Evolutionary conservation across 2,797 vertebrate species (phyloP), one percentile per base, ranked within the genome.

Genomic region (Hemitrygon akajei): DNA sequence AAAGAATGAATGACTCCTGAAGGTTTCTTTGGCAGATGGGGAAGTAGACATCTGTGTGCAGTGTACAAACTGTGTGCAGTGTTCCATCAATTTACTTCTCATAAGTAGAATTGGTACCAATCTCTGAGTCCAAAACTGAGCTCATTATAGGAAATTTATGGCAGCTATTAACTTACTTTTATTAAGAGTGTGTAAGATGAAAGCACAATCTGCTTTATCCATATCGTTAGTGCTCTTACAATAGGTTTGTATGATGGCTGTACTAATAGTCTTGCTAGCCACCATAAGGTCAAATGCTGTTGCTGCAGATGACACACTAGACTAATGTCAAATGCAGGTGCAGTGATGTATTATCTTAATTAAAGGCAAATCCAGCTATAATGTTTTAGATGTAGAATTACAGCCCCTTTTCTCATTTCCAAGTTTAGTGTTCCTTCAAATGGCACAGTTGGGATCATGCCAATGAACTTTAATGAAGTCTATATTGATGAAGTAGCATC

Each of bases 1-100:
- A 76, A 93, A 75, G 25, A 93, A 93, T 76, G 71, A 93, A 75
- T 93, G 71, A 93, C 40, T 37, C 18, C 47, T 76, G 71, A 76
- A 93, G 47, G 40, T 18, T 91, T 71, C 25, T 75, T 92, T 76
- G 71, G 91, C 91, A 76, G 69, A 93, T 89, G 71, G 16, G 27
- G 91, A 47, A 92, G 71, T 75, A 56, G 71, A 93, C 91, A 93
- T 93, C 91, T 93, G 91, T 93, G 71, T 30, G 69, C 69, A 75
- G 37, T 47, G 56, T 27, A 92, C n/a, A 75, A 71, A 75, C 91
- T 92, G 91, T 20, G 16, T 69, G 27, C 22, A 93, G 40, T 25
- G 73, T 37, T 56, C 7, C 37, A 75, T 7, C 40, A 93, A 76
- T 93, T 93, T 73, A 40, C 25, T 92, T 75, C 47, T 75, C 40